Evolutionary conservation across 1,140 invertebrate genomes (phyloP).

Genomic region (Phenacoccus solenopsis): DNA sequence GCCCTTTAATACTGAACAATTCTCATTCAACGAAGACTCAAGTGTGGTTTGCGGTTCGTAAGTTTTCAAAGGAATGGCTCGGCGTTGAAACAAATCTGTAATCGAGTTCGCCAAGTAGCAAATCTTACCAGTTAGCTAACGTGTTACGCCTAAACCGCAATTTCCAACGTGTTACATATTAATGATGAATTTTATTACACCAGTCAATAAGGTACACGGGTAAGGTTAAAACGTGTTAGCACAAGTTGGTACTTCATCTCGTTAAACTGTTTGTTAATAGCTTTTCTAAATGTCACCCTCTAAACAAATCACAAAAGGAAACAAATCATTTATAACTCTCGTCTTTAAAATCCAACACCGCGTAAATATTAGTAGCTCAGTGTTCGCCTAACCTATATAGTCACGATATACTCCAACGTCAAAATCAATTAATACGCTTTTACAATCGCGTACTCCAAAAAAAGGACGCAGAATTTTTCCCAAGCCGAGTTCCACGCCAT

Average conservation of each 20-base stretch:
- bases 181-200: not conserved
- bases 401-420: too few relatives aligned
- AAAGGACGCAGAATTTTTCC: too few relatives aligned
- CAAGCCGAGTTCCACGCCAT: not conserved
- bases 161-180: not conserved
- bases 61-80: not conserved
- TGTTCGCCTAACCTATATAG: too few relatives aligned
- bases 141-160: not conserved
- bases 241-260: not conserved
- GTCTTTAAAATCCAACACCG: not conserved
- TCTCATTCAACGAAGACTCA: too few relatives aligned
- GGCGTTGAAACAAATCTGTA: not conserved
- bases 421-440: too few relatives aligned
- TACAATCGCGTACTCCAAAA: not conserved
- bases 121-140: not conserved
- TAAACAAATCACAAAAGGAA: not conserved
- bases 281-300: not conserved
- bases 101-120: not conserved
- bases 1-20: too few relatives aligned
- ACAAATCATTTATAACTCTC: not conserved
- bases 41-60: not conserved
- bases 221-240: not conserved
- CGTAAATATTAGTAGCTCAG: too few relatives aligned
- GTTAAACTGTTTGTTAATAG: not conserved
- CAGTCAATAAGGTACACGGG: not conserved